Conservation (phyloP, 1,140 invertebrate species). For the Harpegnathos saltator region DNA sequence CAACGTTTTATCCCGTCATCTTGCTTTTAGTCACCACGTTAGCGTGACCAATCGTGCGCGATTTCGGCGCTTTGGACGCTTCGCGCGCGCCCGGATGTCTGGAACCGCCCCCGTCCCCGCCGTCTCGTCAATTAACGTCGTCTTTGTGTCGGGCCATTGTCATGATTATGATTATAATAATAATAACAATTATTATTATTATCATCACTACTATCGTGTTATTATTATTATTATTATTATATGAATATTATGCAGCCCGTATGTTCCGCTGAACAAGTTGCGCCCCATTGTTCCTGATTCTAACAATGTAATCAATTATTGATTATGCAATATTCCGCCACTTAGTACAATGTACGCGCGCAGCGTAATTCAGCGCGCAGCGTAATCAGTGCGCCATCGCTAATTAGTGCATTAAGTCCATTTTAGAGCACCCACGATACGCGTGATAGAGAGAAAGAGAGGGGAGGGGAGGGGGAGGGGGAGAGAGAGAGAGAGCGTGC, state of each 20-base stretch:
- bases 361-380: slow-evolving; percentile 8
- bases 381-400: slow-evolving; percentile 27
- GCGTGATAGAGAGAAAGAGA: background rate
- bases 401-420: slow-evolving; percentile 50
- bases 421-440: slow-evolving; percentile 11
- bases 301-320: slow-evolving; percentile 61
- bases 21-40: too few species aligned
- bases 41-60: too few species aligned
- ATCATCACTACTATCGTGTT: background rate
- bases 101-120: too few species aligned
- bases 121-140: too few species aligned
- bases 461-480: too few species aligned
- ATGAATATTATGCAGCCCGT: slow-evolving; percentile 2
- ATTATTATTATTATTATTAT: slow-evolving; percentile 24
- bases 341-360: slow-evolving; percentile 45
- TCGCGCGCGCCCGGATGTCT: too few species aligned
- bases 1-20: too few species aligned
- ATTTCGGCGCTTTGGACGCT: too few species aligned
- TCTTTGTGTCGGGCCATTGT: background rate
- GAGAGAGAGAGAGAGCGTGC: background rate
- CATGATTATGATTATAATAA: slow-evolving; percentile 10
- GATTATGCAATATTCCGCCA: slow-evolving; percentile 30
- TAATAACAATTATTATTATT: slow-evolving; percentile 14
- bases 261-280: slow-evolving; percentile 42
- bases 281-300: slow-evolving; percentile 41